Evolutionary conservation across 2,888 invertebrate genomes (phyloP).

Genomic region (Pollenia amentaria): DNA sequence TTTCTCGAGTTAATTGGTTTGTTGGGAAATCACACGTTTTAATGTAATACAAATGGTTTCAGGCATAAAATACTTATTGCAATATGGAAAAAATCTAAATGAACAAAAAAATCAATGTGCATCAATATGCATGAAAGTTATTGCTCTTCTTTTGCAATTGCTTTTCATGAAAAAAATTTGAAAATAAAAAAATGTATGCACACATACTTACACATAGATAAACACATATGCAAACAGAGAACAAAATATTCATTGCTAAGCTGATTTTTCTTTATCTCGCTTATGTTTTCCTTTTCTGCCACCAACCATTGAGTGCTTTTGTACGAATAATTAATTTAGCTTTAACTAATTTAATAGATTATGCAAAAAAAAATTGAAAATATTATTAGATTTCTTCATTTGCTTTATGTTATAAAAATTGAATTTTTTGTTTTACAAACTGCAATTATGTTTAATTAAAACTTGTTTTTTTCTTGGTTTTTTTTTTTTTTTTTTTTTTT

Average conservation of each 20-base stretch:
- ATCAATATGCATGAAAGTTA: background rate
- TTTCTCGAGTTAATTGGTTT: too few species aligned
- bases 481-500: too few species aligned
- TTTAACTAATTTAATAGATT: conserved; percentile 29
- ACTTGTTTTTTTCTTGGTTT: too few species aligned
- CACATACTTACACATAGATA: too few species aligned
- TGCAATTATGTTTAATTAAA: too few species aligned
- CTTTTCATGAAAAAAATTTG: background rate
- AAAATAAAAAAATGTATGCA: background rate
- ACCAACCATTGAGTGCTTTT: conserved; percentile 24
- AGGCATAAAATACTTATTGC: too few species aligned
- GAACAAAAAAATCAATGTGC: background rate
- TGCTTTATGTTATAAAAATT: too few species aligned
- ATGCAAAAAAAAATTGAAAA: background rate
- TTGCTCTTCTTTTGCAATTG: conserved; percentile 4
- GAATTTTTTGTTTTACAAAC: too few species aligned
- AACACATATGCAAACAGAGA: too few species aligned
- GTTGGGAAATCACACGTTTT: background rate
- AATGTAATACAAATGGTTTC: background rate
- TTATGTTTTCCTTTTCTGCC: background rate
- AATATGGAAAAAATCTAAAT: background rate
- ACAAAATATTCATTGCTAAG: background rate
- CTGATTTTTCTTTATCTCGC: background rate
- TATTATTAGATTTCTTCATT: too few species aligned
- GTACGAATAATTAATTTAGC: conserved; percentile 43